Base-by-base conservation (phyloP, 2,797 vertebrate species). In the Sylvilagus floridanus region DNA sequence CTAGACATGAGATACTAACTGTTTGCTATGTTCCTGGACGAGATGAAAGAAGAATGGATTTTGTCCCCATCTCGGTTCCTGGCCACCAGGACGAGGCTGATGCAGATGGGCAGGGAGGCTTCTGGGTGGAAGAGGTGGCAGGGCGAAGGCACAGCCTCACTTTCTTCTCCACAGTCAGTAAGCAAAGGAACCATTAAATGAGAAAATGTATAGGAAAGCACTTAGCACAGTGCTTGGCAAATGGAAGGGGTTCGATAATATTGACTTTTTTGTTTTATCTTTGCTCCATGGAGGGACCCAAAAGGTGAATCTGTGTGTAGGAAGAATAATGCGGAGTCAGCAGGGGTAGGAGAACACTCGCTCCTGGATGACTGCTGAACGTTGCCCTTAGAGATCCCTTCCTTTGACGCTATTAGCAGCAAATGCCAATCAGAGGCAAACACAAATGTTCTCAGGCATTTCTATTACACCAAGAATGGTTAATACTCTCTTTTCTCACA, bases 121-220 rank as follows among this genome's bases (percentile, higher is more conserved):
- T 83, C 32, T 6, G 11, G 47, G 32, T 26, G 19, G 47, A 81
- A 75, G 17, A 71, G 12, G n/a, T 5, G 50, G 72, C 76, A 52
- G 57, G 52, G 22, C 14, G 47, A 82, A 94, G 75, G 60, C 66
- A 54, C 84, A 13, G 26, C 30, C 42, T 90, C 42, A 68, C 68
- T 65, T 69, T 92, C 50, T 90, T 22, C 71, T 37, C 52, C 81
- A 71, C 90, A 90, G 71, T 69, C 35, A 93, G 93, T 68, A 75
- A 88, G 75, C 79, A 83, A 90, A 77, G 93, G 88, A 84, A 35
- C 95, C 96, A 96, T 95, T 93, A 92, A 76, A 90, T 75, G 92
- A 84, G 90, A 84, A 93, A 94, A 65, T 73, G 83, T 65, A 87
- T 62, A 81, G 93, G 96, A 93, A 96, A 95, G 95, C 93, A 95